These are phyloP conservation scores for Lasioglossum malachurum DNA, from an alignment of 2,888 invertebrate genomes.

Conservation along the genomic window DNA sequence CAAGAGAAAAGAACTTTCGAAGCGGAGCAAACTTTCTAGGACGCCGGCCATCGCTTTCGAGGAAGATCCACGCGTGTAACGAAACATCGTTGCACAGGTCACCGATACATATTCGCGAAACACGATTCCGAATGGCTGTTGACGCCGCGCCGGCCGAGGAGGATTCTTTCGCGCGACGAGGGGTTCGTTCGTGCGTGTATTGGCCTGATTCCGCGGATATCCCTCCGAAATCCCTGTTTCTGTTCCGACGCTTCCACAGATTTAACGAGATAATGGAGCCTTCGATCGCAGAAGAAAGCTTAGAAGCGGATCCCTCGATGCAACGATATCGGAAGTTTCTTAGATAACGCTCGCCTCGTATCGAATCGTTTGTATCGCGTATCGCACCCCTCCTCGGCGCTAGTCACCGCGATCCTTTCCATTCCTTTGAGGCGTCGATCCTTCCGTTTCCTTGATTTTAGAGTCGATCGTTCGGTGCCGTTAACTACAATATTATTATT, in stretches of 20 bases:
- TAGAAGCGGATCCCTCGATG: background rate
- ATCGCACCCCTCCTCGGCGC: background rate
- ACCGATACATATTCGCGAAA: constrained; percentile 33
- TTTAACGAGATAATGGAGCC: constrained; percentile 5
- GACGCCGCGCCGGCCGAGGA: background rate
- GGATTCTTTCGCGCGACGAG: constrained; percentile 24
- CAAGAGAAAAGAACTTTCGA: background rate
- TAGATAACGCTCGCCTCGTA: background rate
- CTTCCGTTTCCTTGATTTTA: background rate
- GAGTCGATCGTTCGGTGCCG: background rate
- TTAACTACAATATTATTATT: background rate
- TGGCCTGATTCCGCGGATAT: background rate
- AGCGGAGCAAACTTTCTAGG: background rate
- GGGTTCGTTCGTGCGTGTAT: constrained; percentile 1
- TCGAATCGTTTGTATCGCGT: background rate
- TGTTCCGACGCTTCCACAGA: background rate
- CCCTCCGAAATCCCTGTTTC: background rate
- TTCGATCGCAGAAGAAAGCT: background rate
- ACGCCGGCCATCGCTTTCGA: background rate
- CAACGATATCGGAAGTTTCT: background rate
- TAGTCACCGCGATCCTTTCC: background rate
- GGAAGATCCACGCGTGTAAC: constrained; percentile 57
- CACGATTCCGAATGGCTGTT: constrained; percentile 29
- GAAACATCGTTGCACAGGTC: constrained; percentile 25
- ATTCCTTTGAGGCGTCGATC: background rate